Evolutionary conservation across 2,113 vertebrate genomes (phyloP).

Genomic region (Sebastes schlegelii): DNA sequence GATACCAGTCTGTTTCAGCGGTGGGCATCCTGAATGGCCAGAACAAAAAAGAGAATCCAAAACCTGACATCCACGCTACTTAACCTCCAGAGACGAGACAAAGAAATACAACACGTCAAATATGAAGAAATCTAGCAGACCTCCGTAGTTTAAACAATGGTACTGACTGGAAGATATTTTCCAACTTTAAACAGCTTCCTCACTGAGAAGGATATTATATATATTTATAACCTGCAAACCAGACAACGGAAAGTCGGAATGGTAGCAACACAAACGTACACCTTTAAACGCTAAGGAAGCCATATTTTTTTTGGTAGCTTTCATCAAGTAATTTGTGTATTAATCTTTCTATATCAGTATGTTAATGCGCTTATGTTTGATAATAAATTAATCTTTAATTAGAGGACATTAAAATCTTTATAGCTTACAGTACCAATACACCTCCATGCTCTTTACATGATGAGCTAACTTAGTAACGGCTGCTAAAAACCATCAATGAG

Average conservation of each 20-base stretch:
- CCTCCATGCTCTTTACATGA: conserved; percentile 3
- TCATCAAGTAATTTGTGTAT: neutral
- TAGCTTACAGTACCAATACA: neutral
- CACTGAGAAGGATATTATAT: conserved; percentile 1
- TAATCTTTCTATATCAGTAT: conserved; percentile 5
- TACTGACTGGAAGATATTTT: conserved; percentile 83
- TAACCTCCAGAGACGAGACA: conserved; percentile 71
- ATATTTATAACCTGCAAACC: neutral
- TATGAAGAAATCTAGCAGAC: conserved; percentile 73
- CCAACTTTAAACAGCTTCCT: conserved; percentile 60
- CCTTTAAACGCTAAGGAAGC: conserved; percentile 89
- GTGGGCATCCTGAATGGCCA: conserved; percentile 47
- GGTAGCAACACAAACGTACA: conserved; percentile 45
- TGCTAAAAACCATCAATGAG: conserved; percentile 17
- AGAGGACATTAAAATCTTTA: conserved; percentile 17
- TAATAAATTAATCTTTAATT: conserved; percentile 53
- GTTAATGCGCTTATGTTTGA: conserved; percentile 25
- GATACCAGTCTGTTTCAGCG: conserved; percentile 54
- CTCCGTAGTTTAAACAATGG: conserved; percentile 95
- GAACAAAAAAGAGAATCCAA: conserved; percentile 15
- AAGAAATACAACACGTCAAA: conserved; percentile 79
- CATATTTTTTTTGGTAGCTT: conserved; percentile 53
- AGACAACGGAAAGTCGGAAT: conserved; percentile 22
- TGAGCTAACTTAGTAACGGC: neutral
- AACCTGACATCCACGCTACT: conserved; percentile 59